Evolutionary conservation across 2,797 vertebrate genomes (phyloP), one percentile per base, ranked within the genome.

Genomic region (Furcifer pardalis): DNA sequence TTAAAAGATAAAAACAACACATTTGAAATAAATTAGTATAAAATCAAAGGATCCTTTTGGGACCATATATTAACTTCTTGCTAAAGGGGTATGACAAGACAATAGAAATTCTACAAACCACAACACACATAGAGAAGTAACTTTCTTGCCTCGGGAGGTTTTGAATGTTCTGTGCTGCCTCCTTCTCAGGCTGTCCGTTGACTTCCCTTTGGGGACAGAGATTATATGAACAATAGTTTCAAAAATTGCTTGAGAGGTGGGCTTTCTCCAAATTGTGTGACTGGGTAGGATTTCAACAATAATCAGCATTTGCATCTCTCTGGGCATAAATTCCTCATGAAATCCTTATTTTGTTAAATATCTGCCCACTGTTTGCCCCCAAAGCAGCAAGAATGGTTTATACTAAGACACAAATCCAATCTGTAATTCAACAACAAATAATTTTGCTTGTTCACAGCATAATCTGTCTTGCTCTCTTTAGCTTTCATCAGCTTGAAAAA

Each of bases 191-290:
- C 88, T 93, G 91, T 75, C 90, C 92, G 91, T 90, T 93, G 93
- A 91, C 62, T 73, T 86, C 93, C 88, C 92, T 94, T 94, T 91
- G 89, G 88, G 92, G 91, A 93, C 40, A 95, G 92, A 93, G 91
- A 92, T 93, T 59, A 91, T 89, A 90, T 91, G 91, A 94, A 92
- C 93, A 94, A 94, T 90, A 92, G 85, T 82, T 93, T 91, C 49
- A 90, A 88, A 88, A 87, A 90, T 62, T 90, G 49, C 63, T 78
- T 77, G 76, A 86, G 89, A 52, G 62, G 40, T 83, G 85, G 91
- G 40, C 86, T 89, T 79, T 52, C 68, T 42, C 4, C 76, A 65
- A 74, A 21, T 71, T 73, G 63, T 87, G 49, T 77, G 66, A 86
- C n/a, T 21, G 78, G 60, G 84, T 42, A 76, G 82, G 49, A 46